phyloP scores from a whole-genome alignment of 1,140 invertebrate species.

The Catajapyx aquilonaris region DNA sequence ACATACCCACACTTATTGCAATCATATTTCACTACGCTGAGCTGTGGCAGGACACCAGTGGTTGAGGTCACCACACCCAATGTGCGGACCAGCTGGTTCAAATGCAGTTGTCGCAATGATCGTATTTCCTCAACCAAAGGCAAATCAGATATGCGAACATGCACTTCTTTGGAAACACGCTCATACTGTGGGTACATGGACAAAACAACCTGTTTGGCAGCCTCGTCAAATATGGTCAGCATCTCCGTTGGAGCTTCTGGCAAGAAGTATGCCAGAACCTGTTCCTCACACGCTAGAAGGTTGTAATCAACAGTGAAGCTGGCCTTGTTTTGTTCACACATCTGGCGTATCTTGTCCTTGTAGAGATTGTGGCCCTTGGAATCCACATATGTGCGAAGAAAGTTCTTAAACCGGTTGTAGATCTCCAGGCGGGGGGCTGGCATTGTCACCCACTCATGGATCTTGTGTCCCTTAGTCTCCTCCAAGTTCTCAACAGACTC shows the following conservation, averaged over 20 bases:
- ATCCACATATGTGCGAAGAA: conserved; percentile 75
- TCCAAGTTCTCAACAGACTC: conserved; percentile 97
- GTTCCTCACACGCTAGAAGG: conserved; percentile 67
- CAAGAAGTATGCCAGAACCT: conserved; percentile 86
- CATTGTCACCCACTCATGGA: conserved; percentile 92
- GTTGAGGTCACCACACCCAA: conserved; percentile 88
- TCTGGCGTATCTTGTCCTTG: conserved; percentile 76
- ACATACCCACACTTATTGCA: conserved; percentile 91
- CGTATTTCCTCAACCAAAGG: conserved; percentile 90
- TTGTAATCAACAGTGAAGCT: conserved; percentile 91
- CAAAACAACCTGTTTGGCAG: conserved; percentile 82
- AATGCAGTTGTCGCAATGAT: conserved; percentile 84
- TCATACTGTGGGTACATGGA: conserved; percentile 93
- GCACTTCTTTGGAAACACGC: conserved; percentile 76
- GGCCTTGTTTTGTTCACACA: conserved; percentile 67
- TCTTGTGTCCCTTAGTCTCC: conserved; percentile 76
- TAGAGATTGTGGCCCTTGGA: conserved; percentile 72
- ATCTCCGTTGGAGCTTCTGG: conserved; percentile 94
- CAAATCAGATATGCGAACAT: conserved; percentile 83
- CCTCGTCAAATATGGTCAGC: conserved; percentile 85
- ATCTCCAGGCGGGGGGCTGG: conserved; percentile 90
- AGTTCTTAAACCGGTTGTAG: conserved; percentile 89
- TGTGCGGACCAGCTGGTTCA: conserved; percentile 87
- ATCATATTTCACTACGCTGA: conserved; percentile 91
- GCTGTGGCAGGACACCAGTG: conserved; percentile 86